phyloP scores from a whole-genome alignment of 2,888 invertebrate species.

The Eilema griseolum region DNA sequence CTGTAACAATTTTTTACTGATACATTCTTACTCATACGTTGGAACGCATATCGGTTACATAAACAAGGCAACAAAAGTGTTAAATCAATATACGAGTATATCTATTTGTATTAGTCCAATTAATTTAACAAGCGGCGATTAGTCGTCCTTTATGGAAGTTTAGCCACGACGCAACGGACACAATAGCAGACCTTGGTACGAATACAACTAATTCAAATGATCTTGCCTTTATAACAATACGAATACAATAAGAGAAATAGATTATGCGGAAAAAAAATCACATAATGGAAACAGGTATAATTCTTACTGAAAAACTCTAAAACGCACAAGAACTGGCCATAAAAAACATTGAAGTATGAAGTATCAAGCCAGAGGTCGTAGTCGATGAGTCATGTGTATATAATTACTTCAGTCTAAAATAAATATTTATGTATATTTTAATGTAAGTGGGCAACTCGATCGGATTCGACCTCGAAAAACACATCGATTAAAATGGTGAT shows the following conservation, averaged over 20 bases:
- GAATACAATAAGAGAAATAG: conserved; percentile 57
- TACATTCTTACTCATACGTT: not conserved
- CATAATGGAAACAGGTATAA: conserved; percentile 21
- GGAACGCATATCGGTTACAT: not conserved
- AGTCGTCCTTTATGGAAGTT: conserved; percentile 65
- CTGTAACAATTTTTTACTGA: not conserved
- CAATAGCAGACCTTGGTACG: conserved; percentile 68
- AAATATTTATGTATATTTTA: not conserved
- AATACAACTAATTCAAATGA: conserved; percentile 33
- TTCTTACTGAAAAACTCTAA: conserved; percentile 26
- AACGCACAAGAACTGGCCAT: conserved; percentile 20
- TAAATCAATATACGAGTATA: conserved; percentile 9
- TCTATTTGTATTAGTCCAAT: conserved; percentile 47
- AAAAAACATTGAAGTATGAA: conserved; percentile 60
- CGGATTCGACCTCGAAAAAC: not conserved
- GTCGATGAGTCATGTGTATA: conserved; percentile 34
- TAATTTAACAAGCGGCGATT: conserved; percentile 70
- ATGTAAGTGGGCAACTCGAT: conserved; percentile 1
- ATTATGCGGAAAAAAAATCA: conserved; percentile 57
- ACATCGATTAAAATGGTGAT: not conserved
- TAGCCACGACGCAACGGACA: conserved; percentile 67
- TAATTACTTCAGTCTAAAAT: not conserved
- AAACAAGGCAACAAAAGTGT: not conserved
- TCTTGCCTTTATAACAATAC: conserved; percentile 43
- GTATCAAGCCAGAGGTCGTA: conserved; percentile 54